Percentiles rank a stretch among this genome's conserved stretches.
phyloP scores from a whole-genome alignment of 1,140 invertebrate species.

The Lineus longissimus region DNA sequence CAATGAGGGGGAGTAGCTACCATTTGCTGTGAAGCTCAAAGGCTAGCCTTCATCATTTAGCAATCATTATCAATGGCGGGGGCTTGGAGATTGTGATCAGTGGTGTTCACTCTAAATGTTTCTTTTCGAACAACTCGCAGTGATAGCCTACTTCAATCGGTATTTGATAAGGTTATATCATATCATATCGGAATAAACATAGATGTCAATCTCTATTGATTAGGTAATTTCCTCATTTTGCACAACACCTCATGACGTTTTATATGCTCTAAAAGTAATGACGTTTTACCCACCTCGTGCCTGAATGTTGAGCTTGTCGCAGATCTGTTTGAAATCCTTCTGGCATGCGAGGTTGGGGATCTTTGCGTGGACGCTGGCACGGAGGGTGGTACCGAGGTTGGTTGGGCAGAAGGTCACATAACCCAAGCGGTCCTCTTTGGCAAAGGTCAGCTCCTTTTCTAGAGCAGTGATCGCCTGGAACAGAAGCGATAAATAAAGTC shows the following conservation, averaged over 20 bases:
- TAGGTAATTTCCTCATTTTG: too few species aligned
- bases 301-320: conserved; percentile 88
- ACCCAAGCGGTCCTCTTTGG: conserved; percentile 73
- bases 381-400: conserved; percentile 94
- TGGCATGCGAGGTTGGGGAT: conserved; percentile 80
- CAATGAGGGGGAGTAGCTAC: neutral
- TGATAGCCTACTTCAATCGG: neutral
- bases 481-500: too few species aligned
- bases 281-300: conserved; percentile 58
- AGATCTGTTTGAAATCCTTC: conserved; percentile 87
- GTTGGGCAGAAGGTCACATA: conserved; percentile 98
- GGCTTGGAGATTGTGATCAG: neutral
- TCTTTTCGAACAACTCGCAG: neutral
- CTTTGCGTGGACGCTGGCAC: conserved; percentile 96
- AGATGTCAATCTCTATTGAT: neutral
- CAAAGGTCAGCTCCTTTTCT: conserved; percentile 40
- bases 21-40: neutral
- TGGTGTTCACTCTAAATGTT: neutral
- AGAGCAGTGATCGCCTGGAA: conserved; percentile 35
- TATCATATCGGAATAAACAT: neutral
- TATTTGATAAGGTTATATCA: neutral
- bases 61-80: neutral
- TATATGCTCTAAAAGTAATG: too few species aligned
- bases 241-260: too few species aligned
- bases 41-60: neutral